These are phyloP conservation scores for Syndactyla subalaris DNA, from an alignment of 2,797 vertebrate species.

Conservation along the genomic window DNA sequence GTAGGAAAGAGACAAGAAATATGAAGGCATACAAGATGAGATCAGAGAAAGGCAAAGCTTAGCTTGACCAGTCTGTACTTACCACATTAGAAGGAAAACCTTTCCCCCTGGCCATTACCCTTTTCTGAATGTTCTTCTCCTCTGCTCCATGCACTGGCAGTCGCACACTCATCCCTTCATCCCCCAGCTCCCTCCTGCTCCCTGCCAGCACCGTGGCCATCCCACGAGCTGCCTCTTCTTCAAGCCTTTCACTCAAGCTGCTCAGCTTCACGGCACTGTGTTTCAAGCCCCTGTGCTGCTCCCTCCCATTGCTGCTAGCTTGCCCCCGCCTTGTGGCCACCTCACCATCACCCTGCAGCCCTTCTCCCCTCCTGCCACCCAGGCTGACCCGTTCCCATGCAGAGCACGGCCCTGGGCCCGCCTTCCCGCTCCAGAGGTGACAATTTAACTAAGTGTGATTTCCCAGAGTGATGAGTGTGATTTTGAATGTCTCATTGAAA, in stretches of 20 bases:
- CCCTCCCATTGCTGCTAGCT: not conserved
- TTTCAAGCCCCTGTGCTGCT: not conserved
- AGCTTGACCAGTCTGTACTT: not conserved
- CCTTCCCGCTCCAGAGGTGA: not conserved
- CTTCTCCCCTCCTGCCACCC: accelerated
- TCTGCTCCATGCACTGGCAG: not conserved
- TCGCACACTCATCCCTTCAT: not conserved
- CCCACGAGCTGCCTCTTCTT: not conserved
- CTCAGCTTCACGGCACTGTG: accelerated
- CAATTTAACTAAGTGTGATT: not conserved
- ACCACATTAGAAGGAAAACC: not conserved
- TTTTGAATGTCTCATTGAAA: constrained; percentile 49
- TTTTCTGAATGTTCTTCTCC: not conserved
- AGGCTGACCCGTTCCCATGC: not conserved
- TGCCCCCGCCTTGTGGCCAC: accelerated
- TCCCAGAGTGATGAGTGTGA: not conserved
- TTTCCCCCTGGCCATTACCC: not conserved
- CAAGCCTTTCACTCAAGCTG: not conserved
- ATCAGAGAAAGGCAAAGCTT: not conserved
- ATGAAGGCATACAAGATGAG: not conserved
- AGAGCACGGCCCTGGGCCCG: not conserved
- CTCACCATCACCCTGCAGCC: accelerated
- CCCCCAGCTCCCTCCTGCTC: not conserved
- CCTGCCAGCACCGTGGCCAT: not conserved
- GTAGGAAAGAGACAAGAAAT: not conserved